These are phyloP conservation scores for Venustaconcha ellipsiformis DNA, from an alignment of 1,140 invertebrate genomes.

Conservation along the genomic window DNA sequence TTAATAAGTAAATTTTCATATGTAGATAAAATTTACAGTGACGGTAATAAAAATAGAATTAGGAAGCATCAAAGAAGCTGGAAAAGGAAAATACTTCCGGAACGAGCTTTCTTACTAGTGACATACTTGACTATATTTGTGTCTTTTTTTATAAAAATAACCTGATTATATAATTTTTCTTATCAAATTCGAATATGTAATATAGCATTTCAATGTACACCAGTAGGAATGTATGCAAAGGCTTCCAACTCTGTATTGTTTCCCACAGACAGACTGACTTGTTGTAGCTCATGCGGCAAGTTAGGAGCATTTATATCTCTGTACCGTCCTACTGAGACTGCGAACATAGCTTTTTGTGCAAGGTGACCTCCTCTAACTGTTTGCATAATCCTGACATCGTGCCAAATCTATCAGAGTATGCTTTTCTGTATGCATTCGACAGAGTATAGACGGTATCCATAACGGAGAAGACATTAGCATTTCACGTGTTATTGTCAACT, in stretches of 20 bases:
- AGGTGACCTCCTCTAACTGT: neutral
- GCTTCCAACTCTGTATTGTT: too few species aligned
- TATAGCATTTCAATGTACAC: too few species aligned
- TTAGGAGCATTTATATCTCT: conserved; percentile 6
- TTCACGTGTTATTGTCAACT: too few species aligned
- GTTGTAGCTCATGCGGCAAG: conserved; percentile 9
- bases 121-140: too few species aligned
- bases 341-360: neutral
- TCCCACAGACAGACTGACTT: neutral
- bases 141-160: accelerated
- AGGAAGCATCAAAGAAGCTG: too few species aligned
- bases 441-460: conserved; percentile 21
- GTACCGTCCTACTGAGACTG: conserved; percentile 19
- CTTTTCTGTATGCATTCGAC: conserved; percentile 1
- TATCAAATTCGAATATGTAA: conserved; percentile 23
- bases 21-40: too few species aligned
- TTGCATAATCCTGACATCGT: neutral
- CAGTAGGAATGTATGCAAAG: neutral
- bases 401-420: neutral
- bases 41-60: too few species aligned
- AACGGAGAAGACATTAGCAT: conserved; percentile 6
- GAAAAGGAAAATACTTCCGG: too few species aligned
- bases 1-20: too few species aligned
- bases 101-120: too few species aligned
- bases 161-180: conserved; percentile 19